phyloP scores from a whole-genome alignment of 1,140 invertebrate genomes.

The Leptinotarsa undecemlineata region DNA sequence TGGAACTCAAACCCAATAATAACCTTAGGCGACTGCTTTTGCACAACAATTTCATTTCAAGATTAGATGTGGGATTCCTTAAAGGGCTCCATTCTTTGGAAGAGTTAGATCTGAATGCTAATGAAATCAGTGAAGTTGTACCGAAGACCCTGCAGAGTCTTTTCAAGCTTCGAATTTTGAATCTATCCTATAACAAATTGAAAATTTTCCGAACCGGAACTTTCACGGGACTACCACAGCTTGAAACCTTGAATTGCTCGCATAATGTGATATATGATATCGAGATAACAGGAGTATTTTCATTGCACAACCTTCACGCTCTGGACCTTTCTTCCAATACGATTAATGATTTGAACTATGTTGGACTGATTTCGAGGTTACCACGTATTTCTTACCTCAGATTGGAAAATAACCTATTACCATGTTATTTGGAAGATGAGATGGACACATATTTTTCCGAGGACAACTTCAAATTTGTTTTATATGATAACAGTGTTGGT shows the following conservation, averaged over 20 bases:
- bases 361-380: constrained; percentile 40
- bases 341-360: constrained; percentile 48
- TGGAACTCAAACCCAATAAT: constrained; percentile 37
- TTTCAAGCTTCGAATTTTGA: constrained; percentile 35
- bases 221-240: constrained; percentile 44
- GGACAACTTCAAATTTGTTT: constrained; percentile 48
- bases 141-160: constrained; percentile 33
- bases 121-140: constrained; percentile 39
- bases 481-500: constrained; percentile 34
- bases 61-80: constrained; percentile 53
- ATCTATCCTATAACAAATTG: constrained; percentile 44
- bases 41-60: constrained; percentile 55
- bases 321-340: constrained; percentile 50
- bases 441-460: constrained; percentile 47
- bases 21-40: constrained; percentile 42
- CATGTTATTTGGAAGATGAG: constrained; percentile 49
- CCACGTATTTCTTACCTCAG: constrained; percentile 44
- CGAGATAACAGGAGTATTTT: constrained; percentile 44
- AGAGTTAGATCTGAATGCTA: constrained; percentile 43
- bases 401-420: constrained; percentile 45
- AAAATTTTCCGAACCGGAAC: constrained; percentile 39
- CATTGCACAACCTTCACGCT: constrained; percentile 45
- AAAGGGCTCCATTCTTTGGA: constrained; percentile 43
- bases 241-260: constrained; percentile 45
- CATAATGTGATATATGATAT: constrained; percentile 43